Evolutionary conservation across 2,888 invertebrate genomes (phyloP), one percentile per base, ranked within the genome.

Genomic region (Brassicogethes aeneus): DNA sequence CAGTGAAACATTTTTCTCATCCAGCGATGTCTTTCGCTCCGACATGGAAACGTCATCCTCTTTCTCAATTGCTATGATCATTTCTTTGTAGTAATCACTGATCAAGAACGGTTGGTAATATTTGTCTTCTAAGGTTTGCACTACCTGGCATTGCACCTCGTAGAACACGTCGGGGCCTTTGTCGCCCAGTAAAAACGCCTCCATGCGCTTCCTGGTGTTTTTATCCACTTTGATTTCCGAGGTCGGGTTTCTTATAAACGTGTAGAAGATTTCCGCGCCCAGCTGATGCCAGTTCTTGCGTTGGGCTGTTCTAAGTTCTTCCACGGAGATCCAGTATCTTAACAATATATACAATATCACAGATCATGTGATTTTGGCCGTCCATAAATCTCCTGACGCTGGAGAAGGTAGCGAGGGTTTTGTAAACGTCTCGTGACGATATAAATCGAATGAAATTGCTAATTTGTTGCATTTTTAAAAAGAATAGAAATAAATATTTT

Each of bases 231-330:
- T 85, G 44, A 90, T 82, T 61, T 84, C 85, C 1, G 85, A 84
- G 44, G 82, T 82, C 2, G 85, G 83, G 37, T 84, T 85, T 48
- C 85, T 75, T 45, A 93, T 85, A 56, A 86, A 91, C 2, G 87
- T 88, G 61, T 91, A 90, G 69, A 88, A 92, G 57, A 92, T 87
- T 66, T 92, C 91, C n/a, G 88, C 86, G 7, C 87, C 93, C 16
- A 90, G 69, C 56, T 91, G 87, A 66, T 92, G 90, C 78, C 85
- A 85, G 50, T 78, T 78, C 44, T 80, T 80, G 51, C 85, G 75
- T 35, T 82, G 80, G n/a, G 86, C 78, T 41, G 77, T 75, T 48
- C 85, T 76, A 46, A 93, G 68, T 64, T 90, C 88, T 58, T 92
- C 90, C 0, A 90, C 89, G 0, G 87, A 85, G 54, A 78, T 79